Evolutionary conservation across 1,140 invertebrate genomes (phyloP).

Genomic region (Drosophila miranda): DNA sequence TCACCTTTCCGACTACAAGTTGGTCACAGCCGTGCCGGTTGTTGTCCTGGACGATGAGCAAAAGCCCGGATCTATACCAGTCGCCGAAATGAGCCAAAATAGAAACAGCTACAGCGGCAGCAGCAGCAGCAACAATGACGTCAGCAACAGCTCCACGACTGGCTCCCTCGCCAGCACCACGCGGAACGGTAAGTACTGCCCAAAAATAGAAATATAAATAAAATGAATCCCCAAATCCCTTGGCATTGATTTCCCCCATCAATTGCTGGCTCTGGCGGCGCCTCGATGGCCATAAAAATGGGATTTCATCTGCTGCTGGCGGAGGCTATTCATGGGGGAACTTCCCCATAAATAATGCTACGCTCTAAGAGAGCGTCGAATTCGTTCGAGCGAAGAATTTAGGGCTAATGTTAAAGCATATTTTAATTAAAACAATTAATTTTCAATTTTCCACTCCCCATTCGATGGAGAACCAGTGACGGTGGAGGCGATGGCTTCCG

Average conservation of each 20-base stretch:
- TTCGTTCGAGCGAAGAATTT: slow-evolving; percentile 25
- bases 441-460: slow-evolving; percentile 4
- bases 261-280: slow-evolving; percentile 11
- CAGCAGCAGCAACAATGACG: slow-evolving; percentile 21
- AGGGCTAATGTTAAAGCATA: slow-evolving; percentile 22
- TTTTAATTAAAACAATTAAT: slow-evolving; percentile 51
- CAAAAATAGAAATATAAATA: slow-evolving; percentile 35
- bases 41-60: slow-evolving; percentile 85
- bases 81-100: slow-evolving; percentile 14
- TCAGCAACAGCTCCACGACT: slow-evolving; percentile 30
- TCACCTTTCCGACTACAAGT: slow-evolving; percentile 83
- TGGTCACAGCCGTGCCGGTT: slow-evolving; percentile 85
- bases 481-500: slow-evolving; percentile 6
- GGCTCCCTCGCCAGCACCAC: slow-evolving; percentile 60
- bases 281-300: slow-evolving; percentile 21
- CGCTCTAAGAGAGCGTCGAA: not conserved
- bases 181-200: slow-evolving; percentile 67
- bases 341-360: slow-evolving; percentile 36
- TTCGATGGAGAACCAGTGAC: not conserved
- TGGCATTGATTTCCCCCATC: slow-evolving; percentile 62
- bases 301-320: slow-evolving; percentile 4
- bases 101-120: slow-evolving; percentile 7
- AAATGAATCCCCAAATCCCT: slow-evolving; percentile 35
- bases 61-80: slow-evolving; percentile 38
- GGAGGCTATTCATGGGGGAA: slow-evolving; percentile 10